phyloP scores from a whole-genome alignment of 2,888 invertebrate species.

The Drosophila niveifrons region DNA sequence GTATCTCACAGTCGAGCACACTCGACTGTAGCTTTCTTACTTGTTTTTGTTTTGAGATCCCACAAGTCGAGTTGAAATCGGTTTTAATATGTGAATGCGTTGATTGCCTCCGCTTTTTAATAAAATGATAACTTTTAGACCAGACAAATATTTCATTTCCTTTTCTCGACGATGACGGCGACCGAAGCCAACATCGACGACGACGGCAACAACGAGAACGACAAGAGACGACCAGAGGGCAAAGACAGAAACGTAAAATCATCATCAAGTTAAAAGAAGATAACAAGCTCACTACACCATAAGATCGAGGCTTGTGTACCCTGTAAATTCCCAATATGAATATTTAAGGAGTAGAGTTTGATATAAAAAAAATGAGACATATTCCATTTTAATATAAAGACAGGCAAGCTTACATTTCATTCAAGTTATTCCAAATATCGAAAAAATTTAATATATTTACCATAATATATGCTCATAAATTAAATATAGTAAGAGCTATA shows the following conservation, averaged over 20 bases:
- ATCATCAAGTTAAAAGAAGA: conserved; percentile 63
- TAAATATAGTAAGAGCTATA: too few species aligned
- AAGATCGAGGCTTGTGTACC: conserved; percentile 24
- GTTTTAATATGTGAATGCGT: conserved; percentile 83
- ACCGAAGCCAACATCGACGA: conserved; percentile 7
- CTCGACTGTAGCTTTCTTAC: too few species aligned
- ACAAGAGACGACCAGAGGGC: conserved; percentile 30
- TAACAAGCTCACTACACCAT: conserved; percentile 18
- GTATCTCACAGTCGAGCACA: too few species aligned
- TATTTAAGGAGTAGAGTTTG: background rate
- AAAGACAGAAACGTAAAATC: conserved; percentile 71
- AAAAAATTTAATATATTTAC: too few species aligned
- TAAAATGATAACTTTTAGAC: conserved; percentile 84
- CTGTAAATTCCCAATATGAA: conserved; percentile 13
- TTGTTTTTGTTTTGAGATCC: conserved; percentile 67
- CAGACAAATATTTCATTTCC: conserved; percentile 85
- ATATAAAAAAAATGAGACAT: too few species aligned
- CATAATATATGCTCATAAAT: too few species aligned
- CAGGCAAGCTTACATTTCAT: too few species aligned
- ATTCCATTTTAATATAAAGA: too few species aligned
- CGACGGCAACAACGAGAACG: conserved; percentile 19
- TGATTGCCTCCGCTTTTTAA: conserved; percentile 83
- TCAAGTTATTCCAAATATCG: too few species aligned
- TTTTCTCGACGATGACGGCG: conserved; percentile 59
- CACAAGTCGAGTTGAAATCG: conserved; percentile 66